Base-by-base conservation (phyloP, 2,797 vertebrate genomes). In the Clarias fuscus region DNA sequence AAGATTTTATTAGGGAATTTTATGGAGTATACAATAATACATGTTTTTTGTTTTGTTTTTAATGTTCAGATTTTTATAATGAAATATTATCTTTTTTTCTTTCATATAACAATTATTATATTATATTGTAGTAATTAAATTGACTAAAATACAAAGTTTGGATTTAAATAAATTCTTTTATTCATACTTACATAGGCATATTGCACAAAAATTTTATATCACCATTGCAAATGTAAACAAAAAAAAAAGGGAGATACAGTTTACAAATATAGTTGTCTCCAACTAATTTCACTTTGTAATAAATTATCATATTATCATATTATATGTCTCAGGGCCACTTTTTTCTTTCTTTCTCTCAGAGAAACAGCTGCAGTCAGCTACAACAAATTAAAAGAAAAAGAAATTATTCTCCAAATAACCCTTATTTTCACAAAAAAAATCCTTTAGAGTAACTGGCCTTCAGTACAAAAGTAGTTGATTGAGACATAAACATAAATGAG, bases 141-240 rank as follows among this genome's bases (percentile, higher is more conserved):
- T 3, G 1, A 58, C 56, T 40, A 1, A 58, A 40, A 3, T 20
- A 40, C 17, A 61, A 1, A 37, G 22, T 7, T 8, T 71, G 10
- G 37, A 43, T 80, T 79, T 7, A 61, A 40, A 27, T 37, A 59
- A 59, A 33, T 85, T 53, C 15, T 80, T 85, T 72, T 43, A 70
- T 79, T 77, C 22, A 62, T 80, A 24, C 33, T 3, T 6, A 7
- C 15, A 11, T 17, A 18, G 17, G 11, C 17, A 77, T 59, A 77
- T 77, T 77, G 53, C 53, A 59, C 18, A 86, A 73, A 17, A 72
- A 59, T 53, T 37, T 20, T 18, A 79, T 30, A 72, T 72, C 11
- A 37, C 13, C n/a, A 53, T 62, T 18, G 13, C 40, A 72, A 70
- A 81, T 64, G 4, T 10, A n/a, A n/a, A 58, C 71, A 82, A 40